A percentile compares a stretch with the other conserved stretches of the same genome.
phyloP scores from a whole-genome alignment of 2,888 invertebrate species.

The Cordilura impudica region DNA sequence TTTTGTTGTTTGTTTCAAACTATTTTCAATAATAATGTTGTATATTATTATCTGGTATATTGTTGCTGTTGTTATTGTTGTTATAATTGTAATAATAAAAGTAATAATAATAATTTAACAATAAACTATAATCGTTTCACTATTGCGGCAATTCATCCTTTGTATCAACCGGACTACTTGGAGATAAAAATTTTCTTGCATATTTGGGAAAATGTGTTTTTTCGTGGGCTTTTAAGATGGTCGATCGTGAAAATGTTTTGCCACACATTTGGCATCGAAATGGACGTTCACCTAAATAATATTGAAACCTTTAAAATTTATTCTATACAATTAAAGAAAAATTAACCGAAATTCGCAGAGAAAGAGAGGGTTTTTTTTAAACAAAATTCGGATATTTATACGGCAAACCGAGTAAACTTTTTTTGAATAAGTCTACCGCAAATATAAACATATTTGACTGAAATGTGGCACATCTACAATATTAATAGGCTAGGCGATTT shows the following conservation, averaged over 20 bases:
- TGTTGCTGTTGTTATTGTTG: slow-evolving; percentile 59
- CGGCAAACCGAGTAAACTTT: no score
- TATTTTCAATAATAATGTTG: slow-evolving; percentile 45
- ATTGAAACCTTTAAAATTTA: slow-evolving; percentile 1
- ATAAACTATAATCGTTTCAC: slow-evolving; percentile 78
- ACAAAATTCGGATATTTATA: background rate
- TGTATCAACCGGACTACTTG: slow-evolving; percentile 90
- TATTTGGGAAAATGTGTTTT: slow-evolving; percentile 96
- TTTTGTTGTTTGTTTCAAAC: background rate
- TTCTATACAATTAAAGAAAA: background rate
- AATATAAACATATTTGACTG: no score
- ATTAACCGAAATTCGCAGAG: background rate
- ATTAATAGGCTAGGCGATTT: no score
- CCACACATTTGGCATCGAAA: slow-evolving; percentile 93
- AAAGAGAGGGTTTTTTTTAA: slow-evolving; percentile 1
- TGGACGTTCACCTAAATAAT: slow-evolving; percentile 86
- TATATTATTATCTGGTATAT: slow-evolving; percentile 50
- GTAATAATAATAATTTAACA: slow-evolving; percentile 78
- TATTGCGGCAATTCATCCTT: slow-evolving; percentile 90
- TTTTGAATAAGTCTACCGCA: no score
- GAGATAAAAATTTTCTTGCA: slow-evolving; percentile 92
- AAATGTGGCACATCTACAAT: no score
- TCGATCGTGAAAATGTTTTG: slow-evolving; percentile 93
- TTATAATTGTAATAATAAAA: slow-evolving; percentile 74
- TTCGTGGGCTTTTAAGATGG: slow-evolving; percentile 94